Evolutionary conservation across 2,113 vertebrate species (phyloP).

Genomic region (Rhabdornis inornatus): DNA sequence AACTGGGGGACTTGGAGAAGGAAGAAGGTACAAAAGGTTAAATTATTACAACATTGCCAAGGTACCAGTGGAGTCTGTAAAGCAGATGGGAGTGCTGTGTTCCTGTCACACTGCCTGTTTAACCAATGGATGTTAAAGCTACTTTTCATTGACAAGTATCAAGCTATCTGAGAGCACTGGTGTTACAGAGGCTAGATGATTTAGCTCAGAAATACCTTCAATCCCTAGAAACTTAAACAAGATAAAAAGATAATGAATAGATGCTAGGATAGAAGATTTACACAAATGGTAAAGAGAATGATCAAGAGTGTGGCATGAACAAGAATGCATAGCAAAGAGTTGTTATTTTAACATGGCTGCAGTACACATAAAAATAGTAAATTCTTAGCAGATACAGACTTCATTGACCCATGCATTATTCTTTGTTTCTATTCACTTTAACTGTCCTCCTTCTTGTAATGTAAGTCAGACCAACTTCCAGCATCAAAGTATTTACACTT

Average conservation of each 20-base stretch:
- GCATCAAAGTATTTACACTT: background rate
- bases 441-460: background rate
- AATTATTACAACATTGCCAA: background rate
- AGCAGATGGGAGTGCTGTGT: background rate
- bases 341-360: background rate
- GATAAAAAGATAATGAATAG: background rate
- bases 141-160: background rate
- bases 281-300: background rate
- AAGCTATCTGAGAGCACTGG: background rate
- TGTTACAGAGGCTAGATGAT: background rate
- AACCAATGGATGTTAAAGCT: background rate
- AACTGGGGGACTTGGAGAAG: rapidly evolving
- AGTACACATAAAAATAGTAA: background rate
- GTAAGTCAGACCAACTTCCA: background rate
- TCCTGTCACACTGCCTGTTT: background rate
- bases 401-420: background rate
- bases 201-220: background rate
- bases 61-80: background rate
- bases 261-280: background rate
- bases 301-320: background rate
- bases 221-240: background rate
- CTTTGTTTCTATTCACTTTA: background rate
- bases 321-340: background rate
- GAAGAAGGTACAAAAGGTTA: background rate
- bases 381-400: background rate